Conservation (phyloP, 2,797 vertebrate genomes). For the Enteromius afrohamiltoni region DNA sequence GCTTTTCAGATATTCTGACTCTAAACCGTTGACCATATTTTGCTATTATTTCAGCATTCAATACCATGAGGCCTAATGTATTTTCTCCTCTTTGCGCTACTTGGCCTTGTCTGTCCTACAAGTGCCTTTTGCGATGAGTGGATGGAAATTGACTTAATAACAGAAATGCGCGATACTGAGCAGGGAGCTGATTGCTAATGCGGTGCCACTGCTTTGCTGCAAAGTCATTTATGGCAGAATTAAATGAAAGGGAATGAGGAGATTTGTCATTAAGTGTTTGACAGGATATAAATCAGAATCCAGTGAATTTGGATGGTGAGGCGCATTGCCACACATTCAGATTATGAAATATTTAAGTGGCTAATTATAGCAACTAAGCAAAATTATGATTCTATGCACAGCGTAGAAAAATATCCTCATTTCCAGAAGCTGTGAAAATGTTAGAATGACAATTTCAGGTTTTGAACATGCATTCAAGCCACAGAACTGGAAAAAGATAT, state of each 20-base stretch:
- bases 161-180: slow-evolving; percentile 19
- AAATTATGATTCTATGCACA: slow-evolving; percentile 6
- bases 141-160: slow-evolving; percentile 44
- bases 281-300: slow-evolving; percentile 48
- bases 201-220: slow-evolving; percentile 6
- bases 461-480: slow-evolving; percentile 54
- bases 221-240: slow-evolving; percentile 31
- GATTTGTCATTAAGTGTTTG: slow-evolving; percentile 41
- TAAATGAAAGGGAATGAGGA: slow-evolving; percentile 44
- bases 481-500: background rate
- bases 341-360: slow-evolving; percentile 42
- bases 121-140: slow-evolving; percentile 36
- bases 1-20: background rate
- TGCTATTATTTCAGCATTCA: slow-evolving; percentile 28
- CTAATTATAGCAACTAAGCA: slow-evolving; percentile 48
- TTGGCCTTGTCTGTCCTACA: slow-evolving; percentile 39
- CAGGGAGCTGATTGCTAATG: slow-evolving; percentile 37
- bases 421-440: background rate
- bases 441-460: background rate
- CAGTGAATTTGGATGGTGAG: slow-evolving; percentile 26
- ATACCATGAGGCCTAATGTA: slow-evolving; percentile 7
- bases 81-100: slow-evolving; percentile 18
- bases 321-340: slow-evolving; percentile 20
- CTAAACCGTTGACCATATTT: slow-evolving; percentile 1
- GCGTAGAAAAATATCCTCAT: background rate